Percentiles rank a stretch among this genome's conserved stretches.
Evolutionary conservation across 2,113 vertebrate genomes (phyloP).

Genomic region (Oryzias curvinotus): DNA sequence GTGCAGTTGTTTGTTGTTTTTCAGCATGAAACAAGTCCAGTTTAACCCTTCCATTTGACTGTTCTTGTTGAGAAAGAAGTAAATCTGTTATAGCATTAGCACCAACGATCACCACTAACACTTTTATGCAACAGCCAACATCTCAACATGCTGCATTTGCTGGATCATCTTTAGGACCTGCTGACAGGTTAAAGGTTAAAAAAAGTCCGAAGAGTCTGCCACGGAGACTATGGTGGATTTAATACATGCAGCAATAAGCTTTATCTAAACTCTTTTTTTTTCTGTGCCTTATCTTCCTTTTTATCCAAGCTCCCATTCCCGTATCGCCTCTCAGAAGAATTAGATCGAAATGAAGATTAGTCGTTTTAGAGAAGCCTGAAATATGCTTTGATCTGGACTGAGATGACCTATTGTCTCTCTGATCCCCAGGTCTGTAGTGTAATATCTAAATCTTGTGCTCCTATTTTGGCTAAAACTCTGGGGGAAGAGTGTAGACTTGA

Average conservation of each 20-base stretch:
- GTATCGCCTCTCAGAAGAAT: constrained; percentile 27
- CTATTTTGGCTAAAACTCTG: constrained; percentile 2
- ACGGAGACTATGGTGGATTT: constrained; percentile 32
- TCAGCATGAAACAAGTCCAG: too few relatives aligned
- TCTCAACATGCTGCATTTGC: constrained; percentile 24
- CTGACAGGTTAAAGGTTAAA: constrained; percentile 23
- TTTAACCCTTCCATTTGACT: too few relatives aligned
- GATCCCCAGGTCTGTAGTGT: constrained; percentile 4
- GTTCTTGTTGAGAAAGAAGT: too few relatives aligned
- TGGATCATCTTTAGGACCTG: constrained; percentile 28
- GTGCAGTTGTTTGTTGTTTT: too few relatives aligned
- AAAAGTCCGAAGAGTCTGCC: constrained; percentile 29
- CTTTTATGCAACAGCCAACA: constrained; percentile 19
- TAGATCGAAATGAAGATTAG: constrained; percentile 36
- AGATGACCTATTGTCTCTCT: constrained; percentile 8
- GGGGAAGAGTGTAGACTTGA: constrained; percentile 4
- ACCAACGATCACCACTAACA: not conserved
- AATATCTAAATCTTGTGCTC: constrained; percentile 10
- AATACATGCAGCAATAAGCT: constrained; percentile 40
- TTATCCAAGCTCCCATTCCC: not conserved
- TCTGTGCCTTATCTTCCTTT: not conserved
- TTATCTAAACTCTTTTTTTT: constrained; percentile 37
- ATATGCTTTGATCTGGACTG: constrained; percentile 3
- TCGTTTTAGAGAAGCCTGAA: constrained; percentile 18
- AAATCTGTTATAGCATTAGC: not conserved